These are phyloP conservation scores for Python bivittatus DNA, from an alignment of 2,113 vertebrate species.

Conservation along the genomic window DNA sequence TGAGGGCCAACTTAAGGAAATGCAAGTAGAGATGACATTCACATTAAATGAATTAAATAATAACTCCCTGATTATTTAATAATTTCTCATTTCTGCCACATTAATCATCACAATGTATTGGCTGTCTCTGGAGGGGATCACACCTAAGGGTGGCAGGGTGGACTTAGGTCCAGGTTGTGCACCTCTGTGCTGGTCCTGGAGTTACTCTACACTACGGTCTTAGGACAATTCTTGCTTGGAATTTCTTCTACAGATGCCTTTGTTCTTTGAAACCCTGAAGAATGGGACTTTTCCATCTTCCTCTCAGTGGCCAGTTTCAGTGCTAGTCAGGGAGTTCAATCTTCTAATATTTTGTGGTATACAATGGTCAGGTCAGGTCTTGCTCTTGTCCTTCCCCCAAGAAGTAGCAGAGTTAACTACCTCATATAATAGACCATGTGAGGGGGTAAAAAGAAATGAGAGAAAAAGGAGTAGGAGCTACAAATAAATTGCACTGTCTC, in stretches of 20 bases:
- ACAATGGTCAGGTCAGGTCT: not conserved
- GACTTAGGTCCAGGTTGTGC: not conserved
- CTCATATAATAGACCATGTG: not conserved
- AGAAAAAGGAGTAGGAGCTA: not conserved
- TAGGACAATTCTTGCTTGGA: constrained; percentile 6
- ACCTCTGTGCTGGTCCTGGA: not conserved
- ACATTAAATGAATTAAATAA: not conserved
- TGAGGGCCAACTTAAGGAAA: not conserved
- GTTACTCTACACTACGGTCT: not conserved
- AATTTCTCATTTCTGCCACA: not conserved
- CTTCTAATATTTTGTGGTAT: not conserved
- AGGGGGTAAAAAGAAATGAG: not conserved
- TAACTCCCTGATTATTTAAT: not conserved
- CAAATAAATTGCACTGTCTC: not conserved
- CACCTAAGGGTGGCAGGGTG: not conserved
- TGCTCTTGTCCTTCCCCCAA: not conserved
- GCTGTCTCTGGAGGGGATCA: not conserved
- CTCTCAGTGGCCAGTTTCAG: not conserved
- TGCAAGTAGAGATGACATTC: not conserved
- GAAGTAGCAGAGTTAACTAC: not conserved
- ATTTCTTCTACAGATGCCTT: not conserved
- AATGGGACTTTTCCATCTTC: not conserved
- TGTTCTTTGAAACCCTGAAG: not conserved
- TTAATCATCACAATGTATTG: not conserved
- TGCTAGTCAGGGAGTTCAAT: not conserved